Evolutionary conservation across 2,888 invertebrate genomes (phyloP).

Genomic region (Lasioglossum leucozonium): DNA sequence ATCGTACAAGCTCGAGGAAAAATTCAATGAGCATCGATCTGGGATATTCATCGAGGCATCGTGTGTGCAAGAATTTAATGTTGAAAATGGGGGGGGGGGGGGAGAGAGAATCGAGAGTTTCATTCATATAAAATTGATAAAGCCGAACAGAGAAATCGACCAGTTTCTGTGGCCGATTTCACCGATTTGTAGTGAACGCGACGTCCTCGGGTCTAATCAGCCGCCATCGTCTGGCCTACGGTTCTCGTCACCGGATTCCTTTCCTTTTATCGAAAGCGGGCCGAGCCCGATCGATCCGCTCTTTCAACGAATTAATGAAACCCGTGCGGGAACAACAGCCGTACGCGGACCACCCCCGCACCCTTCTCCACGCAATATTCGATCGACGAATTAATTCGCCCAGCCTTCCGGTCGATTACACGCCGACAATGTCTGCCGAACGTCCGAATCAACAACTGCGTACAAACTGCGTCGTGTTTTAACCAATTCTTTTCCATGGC

Average conservation of each 20-base stretch:
- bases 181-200: not conserved
- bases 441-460: not conserved
- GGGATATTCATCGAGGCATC: not conserved
- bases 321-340: not conserved
- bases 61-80: not conserved
- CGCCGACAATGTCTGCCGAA: not conserved
- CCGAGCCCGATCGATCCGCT: constrained; percentile 1
- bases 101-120: not conserved
- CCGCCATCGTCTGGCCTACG: not conserved
- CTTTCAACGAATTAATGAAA: not conserved
- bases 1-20: no score
- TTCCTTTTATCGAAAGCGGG: constrained; percentile 3
- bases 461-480: not conserved
- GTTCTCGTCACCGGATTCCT: constrained; percentile 9
- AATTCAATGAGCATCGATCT: not conserved
- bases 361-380: not conserved
- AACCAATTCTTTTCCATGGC: not conserved
- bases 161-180: not conserved
- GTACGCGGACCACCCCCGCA: not conserved
- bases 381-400: not conserved
- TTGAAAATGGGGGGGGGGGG: no score
- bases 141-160: not conserved
- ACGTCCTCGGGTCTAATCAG: constrained; percentile 3
- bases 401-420: not conserved
- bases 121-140: not conserved